Conservation (phyloP, 2,888 invertebrate species). For the Dusona sp. region DNA sequence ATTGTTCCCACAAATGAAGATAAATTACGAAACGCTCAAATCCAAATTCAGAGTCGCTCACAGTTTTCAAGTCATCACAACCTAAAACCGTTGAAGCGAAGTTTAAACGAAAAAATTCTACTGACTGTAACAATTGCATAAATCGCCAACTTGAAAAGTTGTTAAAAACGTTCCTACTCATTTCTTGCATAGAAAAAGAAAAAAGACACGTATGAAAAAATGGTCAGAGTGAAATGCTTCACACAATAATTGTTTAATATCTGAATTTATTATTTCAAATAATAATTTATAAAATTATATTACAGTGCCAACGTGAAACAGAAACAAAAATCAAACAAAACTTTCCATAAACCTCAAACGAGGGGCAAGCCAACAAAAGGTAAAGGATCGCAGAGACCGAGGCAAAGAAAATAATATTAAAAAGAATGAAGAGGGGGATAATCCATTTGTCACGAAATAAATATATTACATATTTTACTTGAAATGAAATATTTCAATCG, state of each 20-base stretch:
- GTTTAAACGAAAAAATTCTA: too few species aligned
- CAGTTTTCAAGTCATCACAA: too few species aligned
- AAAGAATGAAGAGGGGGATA: slow-evolving; percentile 33
- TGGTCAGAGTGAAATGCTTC: neutral
- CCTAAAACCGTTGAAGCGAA: too few species aligned
- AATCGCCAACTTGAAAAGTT: too few species aligned
- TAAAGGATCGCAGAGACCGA: slow-evolving; percentile 56
- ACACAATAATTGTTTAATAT: too few species aligned
- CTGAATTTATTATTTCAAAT: neutral
- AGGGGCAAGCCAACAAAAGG: slow-evolving; percentile 54
- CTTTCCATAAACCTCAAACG: slow-evolving; percentile 61
- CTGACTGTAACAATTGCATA: too few species aligned
- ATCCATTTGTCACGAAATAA: slow-evolving; percentile 55
- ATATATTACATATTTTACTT: slow-evolving; percentile 48
- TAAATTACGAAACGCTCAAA: too few species aligned
- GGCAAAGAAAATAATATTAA: slow-evolving; percentile 56
- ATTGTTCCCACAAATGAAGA: too few species aligned
- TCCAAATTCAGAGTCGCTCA: too few species aligned
- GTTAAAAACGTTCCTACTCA: too few species aligned
- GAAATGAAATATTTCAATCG: slow-evolving; percentile 47
- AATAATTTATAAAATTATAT: slow-evolving; percentile 47
- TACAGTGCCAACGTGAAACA: slow-evolving; percentile 79
- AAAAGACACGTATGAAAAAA: neutral
- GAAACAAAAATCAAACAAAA: slow-evolving; percentile 73
- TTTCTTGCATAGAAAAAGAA: too few species aligned